Evolutionary conservation across 37 sponge, comb jelly and placozoan species (phyloP), one percentile per base, ranked within the genome.

Genomic region (Oopsacas minuta): DNA sequence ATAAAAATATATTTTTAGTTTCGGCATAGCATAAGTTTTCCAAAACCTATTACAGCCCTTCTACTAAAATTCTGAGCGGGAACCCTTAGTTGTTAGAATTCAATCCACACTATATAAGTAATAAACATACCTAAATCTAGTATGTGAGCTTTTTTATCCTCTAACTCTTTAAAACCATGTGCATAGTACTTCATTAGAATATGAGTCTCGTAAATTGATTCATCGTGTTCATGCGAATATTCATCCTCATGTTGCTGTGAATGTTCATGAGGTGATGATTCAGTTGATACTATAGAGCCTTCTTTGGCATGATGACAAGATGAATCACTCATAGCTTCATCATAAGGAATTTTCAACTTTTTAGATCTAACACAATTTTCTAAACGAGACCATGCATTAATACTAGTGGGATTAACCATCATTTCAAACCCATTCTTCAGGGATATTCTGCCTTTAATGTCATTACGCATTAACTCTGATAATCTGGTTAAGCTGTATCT

Each of bases 361-460:
- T 61, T 12, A n/a, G 75, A 61, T 32, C 75, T 25, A 34, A 61
- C 75, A n/a, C 75, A 61, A 32, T 61, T 61, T 61, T 61, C 75
- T 61, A 61, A 3, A 61, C 22, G 1, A 61, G 75, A 3, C 75
- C 75, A 61, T 25, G 75, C 7, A 7, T 61, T 61, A 25, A 61
- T 25, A 12, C 7, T 32, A 3, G 22, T 12, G 22, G 75, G 75
- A 12, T 61, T 34, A n/a, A n/a, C 7, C 1, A 12, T 20, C 49
- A 42, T 42, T 42, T 42, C 49, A n/a, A 5, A 61, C 3, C 3
- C 28, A 10, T 25, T 10, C 7, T 61, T 61, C 75, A 25, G 75
- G 7, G 20, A 25, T 7, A 61, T 61, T 10, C 28, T 3, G 7
- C 75, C 75, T 61, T 10, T 61, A 7, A 61, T n/a, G 22, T 61